phyloP scores from a whole-genome alignment of 2,113 vertebrate genomes.

The Calyptomena viridis region DNA sequence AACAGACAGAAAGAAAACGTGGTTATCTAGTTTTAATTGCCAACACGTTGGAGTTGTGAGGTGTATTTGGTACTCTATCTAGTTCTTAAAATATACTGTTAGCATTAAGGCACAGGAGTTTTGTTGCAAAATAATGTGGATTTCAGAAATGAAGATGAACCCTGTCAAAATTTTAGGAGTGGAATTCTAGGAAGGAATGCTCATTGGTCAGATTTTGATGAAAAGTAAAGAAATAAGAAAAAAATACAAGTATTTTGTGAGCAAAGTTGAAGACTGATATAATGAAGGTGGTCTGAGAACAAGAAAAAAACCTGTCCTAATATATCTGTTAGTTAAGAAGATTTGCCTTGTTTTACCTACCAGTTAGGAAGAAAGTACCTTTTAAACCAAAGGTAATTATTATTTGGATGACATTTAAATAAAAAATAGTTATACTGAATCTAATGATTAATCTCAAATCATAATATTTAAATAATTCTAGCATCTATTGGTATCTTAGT shows the following conservation, averaged over 20 bases:
- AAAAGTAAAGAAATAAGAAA: background rate
- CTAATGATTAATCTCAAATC: background rate
- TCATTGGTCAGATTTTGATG: background rate
- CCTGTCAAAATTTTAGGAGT: background rate
- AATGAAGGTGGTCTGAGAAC: background rate
- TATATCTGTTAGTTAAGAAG: background rate
- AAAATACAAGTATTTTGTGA: background rate
- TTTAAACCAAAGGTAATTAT: background rate
- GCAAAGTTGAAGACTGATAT: background rate
- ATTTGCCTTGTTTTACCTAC: background rate
- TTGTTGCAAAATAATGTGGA: background rate
- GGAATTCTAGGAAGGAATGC: background rate
- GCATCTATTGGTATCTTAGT: background rate
- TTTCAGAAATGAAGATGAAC: background rate
- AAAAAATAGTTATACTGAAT: background rate
- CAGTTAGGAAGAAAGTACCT: background rate
- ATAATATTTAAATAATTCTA: background rate
- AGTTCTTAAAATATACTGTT: background rate
- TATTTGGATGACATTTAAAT: background rate
- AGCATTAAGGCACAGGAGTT: background rate
- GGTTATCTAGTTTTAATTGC: background rate
- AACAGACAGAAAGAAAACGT: no score
- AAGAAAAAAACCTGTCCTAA: background rate
- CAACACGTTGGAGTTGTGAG: background rate
- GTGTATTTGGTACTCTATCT: background rate